These are phyloP conservation scores for Tokudaia tokunoshimensis DNA, from an alignment of 2,797 vertebrate genomes.

Conservation along the genomic window DNA sequence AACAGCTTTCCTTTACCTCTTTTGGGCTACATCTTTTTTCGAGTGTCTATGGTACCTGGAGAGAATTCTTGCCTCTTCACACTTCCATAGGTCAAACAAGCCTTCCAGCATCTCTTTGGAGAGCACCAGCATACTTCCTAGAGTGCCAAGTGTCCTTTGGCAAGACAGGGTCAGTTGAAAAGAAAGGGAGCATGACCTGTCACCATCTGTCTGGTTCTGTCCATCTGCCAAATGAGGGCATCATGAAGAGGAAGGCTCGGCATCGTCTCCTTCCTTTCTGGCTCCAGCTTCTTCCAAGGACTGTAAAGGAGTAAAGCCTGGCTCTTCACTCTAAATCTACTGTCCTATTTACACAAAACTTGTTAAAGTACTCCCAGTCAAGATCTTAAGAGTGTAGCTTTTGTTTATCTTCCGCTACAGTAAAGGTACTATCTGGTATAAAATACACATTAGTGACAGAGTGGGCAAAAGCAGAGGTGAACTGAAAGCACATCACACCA, in stretches of 20 bases:
- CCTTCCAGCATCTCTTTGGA: not conserved
- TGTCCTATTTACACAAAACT: not conserved
- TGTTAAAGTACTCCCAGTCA: not conserved
- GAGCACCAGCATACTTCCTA: not conserved
- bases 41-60: not conserved
- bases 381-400: not conserved
- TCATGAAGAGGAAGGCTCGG: not conserved
- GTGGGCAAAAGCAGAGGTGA: not conserved
- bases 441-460: not conserved
- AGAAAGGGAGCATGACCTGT: slow-evolving; percentile 30
- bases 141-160: not conserved
- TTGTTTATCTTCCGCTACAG: slow-evolving; percentile 11
- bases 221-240: slow-evolving; percentile 48
- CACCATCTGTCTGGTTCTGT: not conserved
- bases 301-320: not conserved
- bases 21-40: not conserved
- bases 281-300: not conserved
- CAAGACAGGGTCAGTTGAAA: slow-evolving; percentile 46
- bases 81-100: slow-evolving; percentile 16
- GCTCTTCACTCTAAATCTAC: not conserved
- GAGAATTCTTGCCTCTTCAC: not conserved
- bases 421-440: not conserved
- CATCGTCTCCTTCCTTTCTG: not conserved
- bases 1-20: not conserved
- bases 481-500: not conserved